Evolutionary conservation across 2,797 vertebrate genomes (phyloP).

Genomic region (Urosaurus nigricauda): DNA sequence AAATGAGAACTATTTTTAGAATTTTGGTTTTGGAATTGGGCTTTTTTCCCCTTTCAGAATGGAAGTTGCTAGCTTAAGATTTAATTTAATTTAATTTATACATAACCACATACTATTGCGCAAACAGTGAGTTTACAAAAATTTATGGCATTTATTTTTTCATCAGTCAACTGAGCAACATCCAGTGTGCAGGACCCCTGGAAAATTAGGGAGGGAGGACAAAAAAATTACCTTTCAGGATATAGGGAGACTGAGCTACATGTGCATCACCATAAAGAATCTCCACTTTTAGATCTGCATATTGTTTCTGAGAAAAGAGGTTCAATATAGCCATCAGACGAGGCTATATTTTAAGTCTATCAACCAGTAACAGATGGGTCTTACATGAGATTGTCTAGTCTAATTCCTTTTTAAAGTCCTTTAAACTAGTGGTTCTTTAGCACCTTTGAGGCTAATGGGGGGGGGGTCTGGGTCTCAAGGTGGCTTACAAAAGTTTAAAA

Average conservation of each 20-base stretch:
- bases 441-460: too few species aligned
- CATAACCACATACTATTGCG: background rate
- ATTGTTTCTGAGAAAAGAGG: background rate
- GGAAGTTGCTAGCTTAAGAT: background rate
- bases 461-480: too few species aligned
- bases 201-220: background rate
- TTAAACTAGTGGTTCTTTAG: too few species aligned
- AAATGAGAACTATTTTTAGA: background rate
- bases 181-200: background rate
- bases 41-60: background rate
- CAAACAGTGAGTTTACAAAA: background rate
- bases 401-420: too few species aligned
- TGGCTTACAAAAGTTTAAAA: too few species aligned
- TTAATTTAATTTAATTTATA: background rate
- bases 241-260: conserved; percentile 90
- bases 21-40: background rate
- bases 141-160: too few species aligned
- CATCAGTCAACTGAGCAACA: background rate
- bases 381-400: background rate
- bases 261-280: conserved; percentile 82
- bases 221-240: conserved; percentile 82
- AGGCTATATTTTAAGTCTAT: background rate
- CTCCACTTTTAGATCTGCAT: conserved; percentile 80
- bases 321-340: background rate
- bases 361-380: background rate